A percentile compares a stretch with the other conserved stretches of the same genome.
phyloP scores from a whole-genome alignment of 2,888 invertebrate genomes.

The Barypeithes pellucidus region DNA sequence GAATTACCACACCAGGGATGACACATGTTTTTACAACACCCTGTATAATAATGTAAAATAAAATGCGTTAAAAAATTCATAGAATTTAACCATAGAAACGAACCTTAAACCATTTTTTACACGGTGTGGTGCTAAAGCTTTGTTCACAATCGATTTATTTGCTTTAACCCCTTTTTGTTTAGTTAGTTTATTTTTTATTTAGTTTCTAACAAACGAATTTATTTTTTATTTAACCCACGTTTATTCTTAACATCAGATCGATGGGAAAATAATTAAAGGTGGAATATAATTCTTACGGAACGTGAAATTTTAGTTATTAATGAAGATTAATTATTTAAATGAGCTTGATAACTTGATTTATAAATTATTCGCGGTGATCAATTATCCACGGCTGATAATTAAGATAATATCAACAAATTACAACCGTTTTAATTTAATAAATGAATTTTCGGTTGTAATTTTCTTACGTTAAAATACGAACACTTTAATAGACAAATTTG shows the following conservation, averaged over 20 bases:
- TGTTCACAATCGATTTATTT: conserved; percentile 53
- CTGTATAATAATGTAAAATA: too few species aligned
- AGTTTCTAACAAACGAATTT: not conserved
- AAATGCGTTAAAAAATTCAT: too few species aligned
- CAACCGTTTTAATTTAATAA: not conserved
- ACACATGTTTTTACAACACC: too few species aligned
- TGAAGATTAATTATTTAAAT: conserved; percentile 24
- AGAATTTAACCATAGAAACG: not conserved
- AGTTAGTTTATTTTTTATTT: not conserved
- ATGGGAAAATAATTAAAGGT: not conserved
- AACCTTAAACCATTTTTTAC: conserved; percentile 2
- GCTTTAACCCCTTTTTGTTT: not conserved
- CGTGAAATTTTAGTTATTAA: conserved; percentile 1
- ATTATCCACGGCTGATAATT: conserved; percentile 15
- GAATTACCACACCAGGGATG: too few species aligned
- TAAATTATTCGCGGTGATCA: conserved; percentile 20
- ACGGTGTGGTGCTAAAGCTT: conserved; percentile 59
- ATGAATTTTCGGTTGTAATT: not conserved
- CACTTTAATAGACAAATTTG: conserved; percentile 3
- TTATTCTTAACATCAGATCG: not conserved
- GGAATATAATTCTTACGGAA: not conserved
- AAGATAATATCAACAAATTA: conserved; percentile 28
- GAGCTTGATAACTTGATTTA: conserved; percentile 5
- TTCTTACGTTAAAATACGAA: too few species aligned
- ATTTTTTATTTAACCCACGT: not conserved